A percentile compares a stretch with the other conserved stretches of the same genome.
Conservation (phyloP, 2,888 invertebrate species). For the Seladonia tumulorum region DNA sequence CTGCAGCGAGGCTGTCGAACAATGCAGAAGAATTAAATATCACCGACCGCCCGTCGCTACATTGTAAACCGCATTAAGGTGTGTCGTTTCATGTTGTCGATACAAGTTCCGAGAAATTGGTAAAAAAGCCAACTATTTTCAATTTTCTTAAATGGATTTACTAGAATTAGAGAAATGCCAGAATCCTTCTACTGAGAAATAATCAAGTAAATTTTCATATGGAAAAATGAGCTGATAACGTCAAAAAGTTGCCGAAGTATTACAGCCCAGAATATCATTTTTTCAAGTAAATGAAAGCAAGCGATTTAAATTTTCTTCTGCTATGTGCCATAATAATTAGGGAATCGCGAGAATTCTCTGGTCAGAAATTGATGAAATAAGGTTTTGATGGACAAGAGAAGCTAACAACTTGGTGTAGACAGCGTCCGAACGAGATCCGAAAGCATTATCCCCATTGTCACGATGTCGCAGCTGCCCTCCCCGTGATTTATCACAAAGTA, state of each 20-base stretch:
- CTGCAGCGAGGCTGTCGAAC: neutral
- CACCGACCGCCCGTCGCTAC: slow-evolving; percentile 1
- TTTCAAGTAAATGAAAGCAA: too few species aligned
- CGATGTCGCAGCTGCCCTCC: neutral
- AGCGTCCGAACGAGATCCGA: neutral
- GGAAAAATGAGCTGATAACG: too few species aligned
- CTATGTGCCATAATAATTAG: neutral
- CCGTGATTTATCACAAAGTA: slow-evolving; percentile 24
- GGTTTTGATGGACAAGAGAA: neutral
- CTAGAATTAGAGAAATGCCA: neutral
- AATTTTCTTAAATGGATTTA: neutral
- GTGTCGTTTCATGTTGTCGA: neutral
- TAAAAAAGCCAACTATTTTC: neutral
- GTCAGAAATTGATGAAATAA: neutral
- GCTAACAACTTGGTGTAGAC: neutral
- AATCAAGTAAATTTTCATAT: neutral
- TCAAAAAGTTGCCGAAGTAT: too few species aligned
- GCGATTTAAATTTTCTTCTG: neutral
- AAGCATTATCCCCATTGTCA: neutral
- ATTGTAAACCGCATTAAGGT: neutral
- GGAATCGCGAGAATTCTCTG: neutral
- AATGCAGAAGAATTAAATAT: neutral
- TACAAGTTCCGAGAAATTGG: neutral
- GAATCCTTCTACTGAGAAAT: too few species aligned
- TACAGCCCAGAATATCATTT: too few species aligned